These are phyloP conservation scores for Boloria selene DNA, from an alignment of 2,888 invertebrate species.

Conservation along the genomic window DNA sequence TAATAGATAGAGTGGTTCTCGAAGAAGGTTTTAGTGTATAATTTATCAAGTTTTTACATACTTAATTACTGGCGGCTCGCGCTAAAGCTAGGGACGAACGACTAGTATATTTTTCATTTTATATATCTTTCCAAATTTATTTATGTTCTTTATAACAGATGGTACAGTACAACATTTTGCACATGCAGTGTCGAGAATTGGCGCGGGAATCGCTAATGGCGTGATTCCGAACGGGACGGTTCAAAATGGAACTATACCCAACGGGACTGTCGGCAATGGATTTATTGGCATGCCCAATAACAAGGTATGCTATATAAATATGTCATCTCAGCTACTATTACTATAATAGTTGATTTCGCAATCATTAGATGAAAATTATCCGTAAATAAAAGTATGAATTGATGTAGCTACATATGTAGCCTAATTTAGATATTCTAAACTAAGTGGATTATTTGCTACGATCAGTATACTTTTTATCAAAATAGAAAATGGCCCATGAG, in stretches of 20 bases:
- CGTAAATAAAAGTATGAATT: no score
- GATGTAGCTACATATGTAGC: no score
- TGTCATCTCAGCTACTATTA: no score
- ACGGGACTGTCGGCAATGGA: slow-evolving; percentile 65
- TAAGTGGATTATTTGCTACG: no score
- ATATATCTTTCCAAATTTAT: no score
- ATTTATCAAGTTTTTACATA: no score
- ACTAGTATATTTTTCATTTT: no score
- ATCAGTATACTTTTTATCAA: background rate
- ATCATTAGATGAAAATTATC: background rate
- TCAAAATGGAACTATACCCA: slow-evolving; percentile 58
- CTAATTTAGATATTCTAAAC: no score
- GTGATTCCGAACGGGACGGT: slow-evolving; percentile 58
- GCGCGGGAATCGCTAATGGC: slow-evolving; percentile 63
- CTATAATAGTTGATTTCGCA: background rate
- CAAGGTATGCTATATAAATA: slow-evolving; percentile 50
- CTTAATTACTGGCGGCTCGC: no score
- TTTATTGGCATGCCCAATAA: slow-evolving; percentile 57
- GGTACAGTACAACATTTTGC: slow-evolving; percentile 67
- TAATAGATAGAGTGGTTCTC: no score
- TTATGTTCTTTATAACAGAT: slow-evolving; percentile 12
- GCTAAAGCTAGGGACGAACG: no score
- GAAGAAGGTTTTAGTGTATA: no score
- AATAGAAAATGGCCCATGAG: slow-evolving; percentile 39
- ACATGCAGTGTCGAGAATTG: slow-evolving; percentile 73